phyloP scores from a whole-genome alignment of 2,797 vertebrate genomes.

The Siniperca undulata region DNA sequence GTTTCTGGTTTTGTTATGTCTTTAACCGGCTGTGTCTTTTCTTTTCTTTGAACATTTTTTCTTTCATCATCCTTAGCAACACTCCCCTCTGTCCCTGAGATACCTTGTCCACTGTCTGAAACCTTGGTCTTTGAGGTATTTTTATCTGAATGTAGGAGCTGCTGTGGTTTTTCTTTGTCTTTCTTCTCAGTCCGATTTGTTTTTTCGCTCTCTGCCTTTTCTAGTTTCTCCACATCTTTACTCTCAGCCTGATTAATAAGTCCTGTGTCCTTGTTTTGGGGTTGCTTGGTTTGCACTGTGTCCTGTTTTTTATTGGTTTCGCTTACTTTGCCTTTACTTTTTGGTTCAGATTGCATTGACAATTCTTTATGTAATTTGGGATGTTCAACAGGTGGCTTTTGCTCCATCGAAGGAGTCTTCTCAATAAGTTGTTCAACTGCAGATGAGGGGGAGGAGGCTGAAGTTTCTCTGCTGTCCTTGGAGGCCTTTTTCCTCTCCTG shows the following conservation, averaged over 20 bases:
- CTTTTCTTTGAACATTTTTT: slow-evolving; percentile 28
- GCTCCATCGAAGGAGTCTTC: slow-evolving; percentile 28
- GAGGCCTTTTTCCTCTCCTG: slow-evolving; percentile 37
- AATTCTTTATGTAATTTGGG: slow-evolving; percentile 34
- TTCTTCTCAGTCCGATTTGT: slow-evolving; percentile 30
- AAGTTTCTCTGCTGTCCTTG: slow-evolving; percentile 27
- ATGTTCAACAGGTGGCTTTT: slow-evolving; percentile 21
- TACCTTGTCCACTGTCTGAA: slow-evolving; percentile 16
- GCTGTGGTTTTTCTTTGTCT: slow-evolving; percentile 34
- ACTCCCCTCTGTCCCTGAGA: slow-evolving; percentile 26
- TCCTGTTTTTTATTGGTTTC: slow-evolving; percentile 26
- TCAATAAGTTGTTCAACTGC: slow-evolving; percentile 12
- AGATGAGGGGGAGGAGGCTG: slow-evolving; percentile 33
- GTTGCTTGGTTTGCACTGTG: slow-evolving; percentile 9
- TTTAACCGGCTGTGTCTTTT: slow-evolving; percentile 14
- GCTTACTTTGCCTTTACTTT: slow-evolving; percentile 34
- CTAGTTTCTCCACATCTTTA: slow-evolving; percentile 17
- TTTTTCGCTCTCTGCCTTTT: slow-evolving; percentile 23
- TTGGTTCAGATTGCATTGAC: slow-evolving; percentile 19
- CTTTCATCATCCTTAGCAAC: slow-evolving; percentile 29
- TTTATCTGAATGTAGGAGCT: slow-evolving; percentile 28
- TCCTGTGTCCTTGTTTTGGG: slow-evolving; percentile 24
- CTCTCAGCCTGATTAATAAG: slow-evolving; percentile 18
- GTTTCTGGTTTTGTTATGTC: slow-evolving; percentile 34
- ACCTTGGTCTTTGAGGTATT: slow-evolving; percentile 12